These are phyloP conservation scores for Himalopsyche anomala DNA, from an alignment of 2,888 invertebrate genomes.

Conservation along the genomic window DNA sequence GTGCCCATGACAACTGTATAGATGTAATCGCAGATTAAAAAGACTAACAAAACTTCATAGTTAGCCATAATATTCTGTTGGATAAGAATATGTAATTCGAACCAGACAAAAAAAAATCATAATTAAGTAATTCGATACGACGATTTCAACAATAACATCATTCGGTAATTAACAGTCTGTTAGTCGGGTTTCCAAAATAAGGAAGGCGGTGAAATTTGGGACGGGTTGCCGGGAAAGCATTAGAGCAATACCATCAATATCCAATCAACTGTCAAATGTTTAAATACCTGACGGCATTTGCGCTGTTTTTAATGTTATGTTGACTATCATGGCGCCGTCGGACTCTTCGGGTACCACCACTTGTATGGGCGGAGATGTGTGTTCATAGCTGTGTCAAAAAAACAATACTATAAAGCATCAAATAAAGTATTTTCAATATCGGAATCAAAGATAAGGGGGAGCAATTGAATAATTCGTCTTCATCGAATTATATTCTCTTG, in stretches of 20 bases:
- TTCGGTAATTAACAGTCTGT: neutral
- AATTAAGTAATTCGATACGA: too few species aligned
- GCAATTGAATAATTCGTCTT: too few species aligned
- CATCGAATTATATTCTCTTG: too few species aligned
- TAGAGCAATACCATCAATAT: neutral
- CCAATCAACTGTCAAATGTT: neutral
- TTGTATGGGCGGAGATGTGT: constrained; percentile 69
- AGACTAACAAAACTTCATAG: too few species aligned
- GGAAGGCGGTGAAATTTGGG: neutral
- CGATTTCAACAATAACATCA: too few species aligned
- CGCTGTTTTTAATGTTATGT: constrained; percentile 68
- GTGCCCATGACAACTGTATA: too few species aligned
- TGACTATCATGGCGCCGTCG: constrained; percentile 67
- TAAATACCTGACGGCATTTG: constrained; percentile 31
- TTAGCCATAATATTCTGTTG: too few species aligned
- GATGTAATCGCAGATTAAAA: too few species aligned
- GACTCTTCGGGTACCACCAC: constrained; percentile 71
- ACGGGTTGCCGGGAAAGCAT: constrained; percentile 23
- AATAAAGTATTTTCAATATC: too few species aligned
- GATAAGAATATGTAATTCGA: too few species aligned
- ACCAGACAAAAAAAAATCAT: too few species aligned
- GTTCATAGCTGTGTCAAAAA: constrained; percentile 74
- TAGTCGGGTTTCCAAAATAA: neutral
- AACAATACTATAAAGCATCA: constrained; percentile 49
- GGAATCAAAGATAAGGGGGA: too few species aligned